A percentile compares a stretch with the other conserved stretches of the same genome.
These are phyloP conservation scores for Caretta caretta DNA, from an alignment of 2,113 vertebrate genomes.

Conservation along the genomic window DNA sequence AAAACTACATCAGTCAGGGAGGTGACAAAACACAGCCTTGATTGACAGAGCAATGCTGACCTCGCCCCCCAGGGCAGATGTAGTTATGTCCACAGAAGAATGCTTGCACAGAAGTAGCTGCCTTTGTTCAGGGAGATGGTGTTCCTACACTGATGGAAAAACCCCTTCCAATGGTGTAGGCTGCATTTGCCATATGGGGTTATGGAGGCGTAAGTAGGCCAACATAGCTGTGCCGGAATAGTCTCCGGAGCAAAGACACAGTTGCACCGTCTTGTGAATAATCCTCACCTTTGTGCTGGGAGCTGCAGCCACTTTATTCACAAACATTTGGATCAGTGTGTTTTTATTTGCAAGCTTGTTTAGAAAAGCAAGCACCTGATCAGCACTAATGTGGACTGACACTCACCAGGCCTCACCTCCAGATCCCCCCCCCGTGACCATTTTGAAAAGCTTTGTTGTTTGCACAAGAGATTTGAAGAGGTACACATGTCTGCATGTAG, in stretches of 20 bases:
- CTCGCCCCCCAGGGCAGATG: not conserved
- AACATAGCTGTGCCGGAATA: not conserved
- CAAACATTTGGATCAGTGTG: accelerated
- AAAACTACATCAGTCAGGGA: not conserved
- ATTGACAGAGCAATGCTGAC: not conserved
- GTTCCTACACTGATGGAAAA: not conserved
- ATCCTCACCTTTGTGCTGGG: not conserved
- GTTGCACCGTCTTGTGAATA: not conserved
- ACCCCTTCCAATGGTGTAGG: not conserved
- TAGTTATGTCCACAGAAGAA: not conserved
- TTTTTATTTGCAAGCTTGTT: not conserved
- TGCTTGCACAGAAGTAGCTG: not conserved
- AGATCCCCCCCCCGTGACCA: not conserved
- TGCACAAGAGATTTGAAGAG: not conserved
- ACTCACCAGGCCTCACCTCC: not conserved
- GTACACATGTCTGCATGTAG: not conserved
- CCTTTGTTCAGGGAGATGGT: not conserved
- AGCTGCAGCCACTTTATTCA: not conserved
- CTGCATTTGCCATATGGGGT: not conserved
- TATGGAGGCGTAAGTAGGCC: not conserved
- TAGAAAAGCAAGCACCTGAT: not conserved
- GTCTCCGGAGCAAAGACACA: not conserved
- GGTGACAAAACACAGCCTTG: not conserved
- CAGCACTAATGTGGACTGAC: not conserved
- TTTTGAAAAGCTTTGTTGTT: not conserved